These are phyloP conservation scores for Oeneis ivallda DNA, from an alignment of 2,888 invertebrate genomes.

Conservation along the genomic window DNA sequence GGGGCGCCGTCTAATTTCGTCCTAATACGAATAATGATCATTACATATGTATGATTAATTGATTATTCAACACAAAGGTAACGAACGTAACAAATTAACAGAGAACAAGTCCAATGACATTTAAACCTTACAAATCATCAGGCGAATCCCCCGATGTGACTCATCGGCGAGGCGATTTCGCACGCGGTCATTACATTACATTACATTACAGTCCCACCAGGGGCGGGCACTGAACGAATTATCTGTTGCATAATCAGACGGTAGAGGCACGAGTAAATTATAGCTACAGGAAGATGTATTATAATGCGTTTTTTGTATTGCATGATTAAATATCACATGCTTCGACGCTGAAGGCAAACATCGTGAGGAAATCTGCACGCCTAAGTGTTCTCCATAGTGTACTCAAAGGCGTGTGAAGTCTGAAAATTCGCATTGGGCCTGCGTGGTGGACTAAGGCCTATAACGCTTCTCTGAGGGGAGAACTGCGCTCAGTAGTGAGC, in stretches of 20 bases:
- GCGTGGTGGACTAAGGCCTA: too few species aligned
- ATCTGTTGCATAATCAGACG: slow-evolving; percentile 25
- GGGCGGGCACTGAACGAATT: slow-evolving; percentile 27
- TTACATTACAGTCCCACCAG: slow-evolving; percentile 22
- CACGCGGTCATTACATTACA: slow-evolving; percentile 34
- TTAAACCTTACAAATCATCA: slow-evolving; percentile 31
- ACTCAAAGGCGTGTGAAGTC: too few species aligned
- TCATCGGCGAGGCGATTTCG: slow-evolving; percentile 30
- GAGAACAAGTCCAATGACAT: slow-evolving; percentile 25
- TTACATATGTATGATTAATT: neutral
- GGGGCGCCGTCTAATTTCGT: too few species aligned
- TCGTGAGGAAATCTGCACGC: too few species aligned
- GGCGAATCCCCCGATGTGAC: slow-evolving; percentile 27
- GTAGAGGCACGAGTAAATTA: slow-evolving; percentile 2
- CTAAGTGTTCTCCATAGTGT: too few species aligned
- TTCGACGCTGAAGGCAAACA: too few species aligned
- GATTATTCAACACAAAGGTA: slow-evolving; percentile 5
- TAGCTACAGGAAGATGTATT: slow-evolving; percentile 1
- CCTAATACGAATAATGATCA: too few species aligned
- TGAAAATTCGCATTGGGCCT: too few species aligned
- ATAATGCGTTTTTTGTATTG: too few species aligned
- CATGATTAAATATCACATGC: too few species aligned
- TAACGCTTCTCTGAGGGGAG: too few species aligned
- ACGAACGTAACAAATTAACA: slow-evolving; percentile 8
- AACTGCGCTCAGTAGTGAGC: too few species aligned